Percentiles rank a stretch among this genome's conserved stretches.
Conservation (phyloP, 2,888 invertebrate species). For the Erebia aethiops region DNA sequence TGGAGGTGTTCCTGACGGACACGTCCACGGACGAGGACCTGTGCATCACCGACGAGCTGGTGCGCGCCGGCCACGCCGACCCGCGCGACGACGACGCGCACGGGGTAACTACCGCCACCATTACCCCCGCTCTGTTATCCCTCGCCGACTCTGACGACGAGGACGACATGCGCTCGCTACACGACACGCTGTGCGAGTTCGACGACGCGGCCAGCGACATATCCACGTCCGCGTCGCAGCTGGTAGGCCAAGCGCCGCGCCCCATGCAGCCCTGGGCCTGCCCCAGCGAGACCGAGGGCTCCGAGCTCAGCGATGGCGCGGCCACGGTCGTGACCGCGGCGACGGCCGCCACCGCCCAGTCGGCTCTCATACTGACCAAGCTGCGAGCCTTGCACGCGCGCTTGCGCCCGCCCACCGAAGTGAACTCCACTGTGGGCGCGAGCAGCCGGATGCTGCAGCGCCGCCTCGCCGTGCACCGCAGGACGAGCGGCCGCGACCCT, state of each 20-base stretch:
- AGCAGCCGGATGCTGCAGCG: conserved; percentile 17
- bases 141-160: conserved; percentile 21
- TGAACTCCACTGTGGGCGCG: background rate
- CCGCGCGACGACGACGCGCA: conserved; percentile 53
- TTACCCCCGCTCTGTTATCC: background rate
- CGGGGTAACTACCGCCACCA: conserved; percentile 55
- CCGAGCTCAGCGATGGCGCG: background rate
- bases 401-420: background rate
- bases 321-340: background rate
- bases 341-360: conserved; percentile 8
- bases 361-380: conserved; percentile 11
- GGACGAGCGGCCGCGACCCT: background rate
- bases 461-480: background rate
- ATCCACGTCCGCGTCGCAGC: conserved; percentile 62
- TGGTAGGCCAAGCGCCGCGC: conserved; percentile 44
- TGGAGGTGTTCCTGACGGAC: conserved; percentile 78
- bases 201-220: conserved; percentile 48
- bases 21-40: conserved; percentile 72
- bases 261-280: conserved; percentile 28
- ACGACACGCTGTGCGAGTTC: conserved; percentile 40
- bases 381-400: conserved; percentile 9
- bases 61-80: conserved; percentile 77
- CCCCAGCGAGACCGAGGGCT: conserved; percentile 11
- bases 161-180: conserved; percentile 46
- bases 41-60: conserved; percentile 74